Evolutionary conservation across 2,797 vertebrate genomes (phyloP), one percentile per base, ranked within the genome.

Genomic region (Lutjanus argentimaculatus): DNA sequence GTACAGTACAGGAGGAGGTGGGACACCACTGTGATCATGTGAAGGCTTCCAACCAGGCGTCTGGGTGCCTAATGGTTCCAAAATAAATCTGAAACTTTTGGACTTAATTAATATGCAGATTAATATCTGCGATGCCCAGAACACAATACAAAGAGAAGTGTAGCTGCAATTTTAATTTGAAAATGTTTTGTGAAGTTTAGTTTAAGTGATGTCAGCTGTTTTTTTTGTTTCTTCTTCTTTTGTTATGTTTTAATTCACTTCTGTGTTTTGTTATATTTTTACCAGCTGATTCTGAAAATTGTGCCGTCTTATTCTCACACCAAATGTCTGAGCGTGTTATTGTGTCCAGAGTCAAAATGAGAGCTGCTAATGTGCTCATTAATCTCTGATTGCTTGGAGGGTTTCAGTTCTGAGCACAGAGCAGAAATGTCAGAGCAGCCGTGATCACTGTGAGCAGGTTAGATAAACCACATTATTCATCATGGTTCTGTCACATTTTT

Each of bases 381-480:
- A 70, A 73, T 85, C 74, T 74, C 8, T 48, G 58, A 77, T 80
- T 66, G 78, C 69, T 72, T 17, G 46, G 55, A 84, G 67, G 70
- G 11, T 59, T 71, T 64, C 48, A 22, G 61, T 52, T 53, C 65
- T 72, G 72, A 80, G 53, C 65, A 40, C 67, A 55, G 63, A 56
- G 51, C 71, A 77, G 62, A 75, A 67, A 80, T 77, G 67, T 72
- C 76, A 66, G 52, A 69, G 16, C 61, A 64, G 68, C 42, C 16
- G 11, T 49, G 55, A 79, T 56, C 40, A 55, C 52, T 15, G 51
- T 74, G 43, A 71, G 49, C 55, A 55, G 72, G 53, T 72, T 66
- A 70, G 22, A 76, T 67, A 56, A 83, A 67, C 63, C 48, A 46
- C 46, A 67, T 80, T 15, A 67, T 64, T 77, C 30, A 71, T 61